phyloP scores from a whole-genome alignment of 2,797 vertebrate genomes.

The Gephyroberyx darwinii region DNA sequence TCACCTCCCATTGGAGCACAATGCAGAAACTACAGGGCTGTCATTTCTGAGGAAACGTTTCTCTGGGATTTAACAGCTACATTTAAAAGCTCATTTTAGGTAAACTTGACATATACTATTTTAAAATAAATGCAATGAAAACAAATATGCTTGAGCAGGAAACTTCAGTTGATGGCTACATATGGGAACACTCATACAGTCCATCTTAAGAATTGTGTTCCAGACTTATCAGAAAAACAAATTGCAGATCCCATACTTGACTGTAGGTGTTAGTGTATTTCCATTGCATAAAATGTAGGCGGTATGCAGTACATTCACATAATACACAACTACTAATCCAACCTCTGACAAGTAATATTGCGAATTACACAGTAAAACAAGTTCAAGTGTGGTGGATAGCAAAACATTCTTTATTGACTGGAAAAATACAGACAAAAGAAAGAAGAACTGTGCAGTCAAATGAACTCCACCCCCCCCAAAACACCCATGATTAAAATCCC shows the following conservation, averaged over 20 bases:
- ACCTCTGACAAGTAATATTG: no score
- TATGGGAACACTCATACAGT: no score
- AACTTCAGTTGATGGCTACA: no score
- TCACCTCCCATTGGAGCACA: constrained; percentile 57
- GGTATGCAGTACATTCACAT: neutral
- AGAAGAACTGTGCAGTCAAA: constrained; percentile 72
- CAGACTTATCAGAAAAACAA: no score
- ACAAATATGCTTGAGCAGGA: no score
- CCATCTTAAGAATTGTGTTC: no score
- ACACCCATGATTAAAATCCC: constrained; percentile 74
- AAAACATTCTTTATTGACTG: constrained; percentile 83
- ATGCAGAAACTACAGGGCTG: constrained; percentile 49
- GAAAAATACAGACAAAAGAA: constrained; percentile 76
- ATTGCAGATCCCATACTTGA: no score
- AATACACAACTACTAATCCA: neutral
- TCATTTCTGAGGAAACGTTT: constrained; percentile 51
- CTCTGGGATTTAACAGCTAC: neutral
- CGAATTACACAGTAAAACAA: constrained; percentile 1
- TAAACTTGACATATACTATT: no score
- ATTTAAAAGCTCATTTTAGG: neutral
- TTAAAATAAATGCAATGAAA: no score
- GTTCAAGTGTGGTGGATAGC: constrained; percentile 69
- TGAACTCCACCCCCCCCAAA: constrained; percentile 50
- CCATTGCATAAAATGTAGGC: no score
- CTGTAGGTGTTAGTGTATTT: no score